Evolutionary conservation across 2,797 vertebrate genomes (phyloP), one percentile per base, ranked within the genome.

Genomic region (Pipistrellus pipistrellus): DNA sequence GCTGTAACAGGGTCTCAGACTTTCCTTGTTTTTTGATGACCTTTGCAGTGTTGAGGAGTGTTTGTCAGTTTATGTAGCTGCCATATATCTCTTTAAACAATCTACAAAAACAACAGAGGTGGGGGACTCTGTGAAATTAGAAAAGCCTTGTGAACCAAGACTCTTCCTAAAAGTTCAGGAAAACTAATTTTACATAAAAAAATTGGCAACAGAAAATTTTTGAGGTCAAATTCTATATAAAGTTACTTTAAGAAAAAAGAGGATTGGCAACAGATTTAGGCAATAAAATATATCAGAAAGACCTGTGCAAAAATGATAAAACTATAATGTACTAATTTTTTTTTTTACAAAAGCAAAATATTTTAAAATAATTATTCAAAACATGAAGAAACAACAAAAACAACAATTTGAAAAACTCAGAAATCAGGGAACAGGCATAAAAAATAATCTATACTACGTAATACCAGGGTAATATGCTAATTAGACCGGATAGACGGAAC

Each of bases 211-310:
- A 94, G 48, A 68, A 94, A 75, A 69, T 51, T 51, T 35, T 48
- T 82, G 32, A 76, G 38, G 20, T 86, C 10, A 76, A 75, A 57
- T 87, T 20, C 32, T 27, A 82, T 41, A 68, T 4, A 68, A 73
- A 86, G 46, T 90, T 62, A 73, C 15, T 72, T 5, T 66, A 90
- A 59, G 46, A n/a, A 88, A 76, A 91, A 83, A 83, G 62, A 64
- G n/a, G 59, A 68, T 4, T n/a, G 10, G 88, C 44, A 82, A 23
- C 27, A 88, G 51, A 82, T 35, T 17, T n/a, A 87, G 77, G 35
- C 62, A 62, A 84, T 64, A 77, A 77, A 62, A 83, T 17, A 77
- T 59, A 62, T 18, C 27, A 77, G 68, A 77, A 83, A 84, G 53
- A 55, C 15, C 32, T 32, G 46, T 51, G 17, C 27, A 76, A 69